These are phyloP conservation scores for Uromys caudimaculatus DNA, from an alignment of 2,797 vertebrate genomes.

Conservation along the genomic window DNA sequence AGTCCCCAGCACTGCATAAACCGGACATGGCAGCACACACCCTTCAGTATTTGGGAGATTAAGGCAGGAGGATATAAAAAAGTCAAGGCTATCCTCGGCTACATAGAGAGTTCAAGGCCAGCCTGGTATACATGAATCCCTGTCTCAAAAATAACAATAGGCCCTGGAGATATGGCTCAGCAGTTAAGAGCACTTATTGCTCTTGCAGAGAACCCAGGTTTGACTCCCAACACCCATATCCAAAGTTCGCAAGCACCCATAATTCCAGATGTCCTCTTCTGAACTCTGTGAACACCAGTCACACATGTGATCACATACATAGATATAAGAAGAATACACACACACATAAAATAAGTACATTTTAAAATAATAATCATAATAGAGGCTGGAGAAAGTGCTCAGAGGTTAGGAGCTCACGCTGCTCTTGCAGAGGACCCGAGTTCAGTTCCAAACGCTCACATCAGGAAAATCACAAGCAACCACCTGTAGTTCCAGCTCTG, in stretches of 20 bases:
- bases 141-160: background rate
- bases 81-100: background rate
- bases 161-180: background rate
- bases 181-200: background rate
- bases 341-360: background rate
- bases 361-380: background rate
- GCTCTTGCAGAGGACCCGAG: background rate
- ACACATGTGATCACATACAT: background rate
- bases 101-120: background rate
- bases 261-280: background rate
- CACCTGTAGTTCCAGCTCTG: background rate
- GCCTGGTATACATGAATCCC: background rate
- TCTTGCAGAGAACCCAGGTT: background rate
- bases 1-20: background rate
- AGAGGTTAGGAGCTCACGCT: background rate
- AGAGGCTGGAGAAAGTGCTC: background rate
- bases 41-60: background rate
- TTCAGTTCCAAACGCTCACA: background rate
- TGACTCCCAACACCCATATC: background rate
- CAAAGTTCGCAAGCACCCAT: background rate
- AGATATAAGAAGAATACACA: background rate
- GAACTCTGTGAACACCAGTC: background rate
- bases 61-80: background rate
- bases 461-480: background rate
- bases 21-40: too few relatives aligned